Base-by-base conservation (phyloP, 2,888 invertebrate species). In the Branchipolynoe longqiensis region DNA sequence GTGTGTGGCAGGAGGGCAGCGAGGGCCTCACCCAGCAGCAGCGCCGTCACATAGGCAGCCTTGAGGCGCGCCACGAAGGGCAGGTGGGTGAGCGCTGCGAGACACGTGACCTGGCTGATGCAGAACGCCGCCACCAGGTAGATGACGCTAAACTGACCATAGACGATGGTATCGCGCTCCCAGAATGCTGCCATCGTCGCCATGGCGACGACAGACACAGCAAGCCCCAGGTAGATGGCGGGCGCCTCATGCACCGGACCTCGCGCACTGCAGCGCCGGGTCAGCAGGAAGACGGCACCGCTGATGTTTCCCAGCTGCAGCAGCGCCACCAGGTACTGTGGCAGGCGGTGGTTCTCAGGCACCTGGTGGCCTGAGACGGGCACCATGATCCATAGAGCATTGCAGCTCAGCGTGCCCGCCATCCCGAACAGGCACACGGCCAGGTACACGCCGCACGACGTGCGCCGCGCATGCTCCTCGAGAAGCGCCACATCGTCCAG, bases 341-440 rank as follows among this genome's bases (percentile, higher is more conserved):
- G 40, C 14, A 88, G 41, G 18, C 36, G 58, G 14, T 36, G 33
- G n/a, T 87, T 86, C 83, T 88, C 87, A 18, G 87, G 87, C 41
- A 84, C 28, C 31, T 73, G 48, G 25, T 41, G 41, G 6, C 33
- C 56, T 33, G 88, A 85, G 3, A 83, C 64, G 22, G 88, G 88
- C 22, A 88, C 59, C 62, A 86, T 64, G 6, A 88, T 82, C 88
- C 88, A 88, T 2, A 88, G 78, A n/a, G 87, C 84, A 33, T 86
- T 85, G 28, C 31, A 78, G 25, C 85, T 81, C 22, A 88, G 64
- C 12, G 59, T 82, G 40, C 84, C 84, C 12, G 78, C 78, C 78
- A 78, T 78, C 25, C 78, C 78, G 25, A 78, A 22, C 28, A 78
- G 78, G 78, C 14, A 14, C 48, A 78, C 78, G 25, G 78, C 54